Percentiles rank a stretch among this genome's conserved stretches.
phyloP scores from a whole-genome alignment of 2,113 vertebrate genomes.

The Sinocyclocheilus anshuiensis region DNA sequence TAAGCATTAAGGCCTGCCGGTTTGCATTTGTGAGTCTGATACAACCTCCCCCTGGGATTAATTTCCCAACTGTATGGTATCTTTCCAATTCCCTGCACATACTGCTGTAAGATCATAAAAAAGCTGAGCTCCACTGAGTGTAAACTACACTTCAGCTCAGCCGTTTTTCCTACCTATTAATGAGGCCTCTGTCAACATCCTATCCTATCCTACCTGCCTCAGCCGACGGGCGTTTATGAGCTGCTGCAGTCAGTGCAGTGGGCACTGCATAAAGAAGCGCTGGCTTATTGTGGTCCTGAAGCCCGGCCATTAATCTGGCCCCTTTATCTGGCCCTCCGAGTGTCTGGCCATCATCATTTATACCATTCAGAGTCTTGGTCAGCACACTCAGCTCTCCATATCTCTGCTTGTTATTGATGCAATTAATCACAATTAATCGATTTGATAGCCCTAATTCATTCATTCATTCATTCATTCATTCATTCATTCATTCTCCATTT shows the following conservation, averaged over 20 bases:
- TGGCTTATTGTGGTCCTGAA: constrained; percentile 20
- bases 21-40: constrained; percentile 17
- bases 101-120: not conserved
- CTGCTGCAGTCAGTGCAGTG: constrained; percentile 1
- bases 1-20: not conserved
- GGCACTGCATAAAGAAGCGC: not conserved
- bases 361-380: constrained; percentile 17
- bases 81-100: constrained; percentile 23
- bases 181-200: constrained; percentile 25
- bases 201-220: not conserved
- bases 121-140: not conserved
- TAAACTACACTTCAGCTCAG: constrained; percentile 22
- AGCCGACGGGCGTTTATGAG: not conserved
- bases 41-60: not conserved
- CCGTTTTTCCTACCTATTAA: constrained; percentile 9
- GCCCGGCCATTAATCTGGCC: constrained; percentile 35
- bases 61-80: constrained; percentile 18
- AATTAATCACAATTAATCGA: too few species aligned
- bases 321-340: constrained; percentile 5
- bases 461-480: too few species aligned
- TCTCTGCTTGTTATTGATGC: constrained; percentile 28
- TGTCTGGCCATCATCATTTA: constrained; percentile 39
- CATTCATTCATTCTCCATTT: too few species aligned
- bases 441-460: too few species aligned
- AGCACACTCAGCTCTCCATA: constrained; percentile 9